Base-by-base conservation (phyloP, 2,797 vertebrate species). In the Orientallactaga sibirica region DNA sequence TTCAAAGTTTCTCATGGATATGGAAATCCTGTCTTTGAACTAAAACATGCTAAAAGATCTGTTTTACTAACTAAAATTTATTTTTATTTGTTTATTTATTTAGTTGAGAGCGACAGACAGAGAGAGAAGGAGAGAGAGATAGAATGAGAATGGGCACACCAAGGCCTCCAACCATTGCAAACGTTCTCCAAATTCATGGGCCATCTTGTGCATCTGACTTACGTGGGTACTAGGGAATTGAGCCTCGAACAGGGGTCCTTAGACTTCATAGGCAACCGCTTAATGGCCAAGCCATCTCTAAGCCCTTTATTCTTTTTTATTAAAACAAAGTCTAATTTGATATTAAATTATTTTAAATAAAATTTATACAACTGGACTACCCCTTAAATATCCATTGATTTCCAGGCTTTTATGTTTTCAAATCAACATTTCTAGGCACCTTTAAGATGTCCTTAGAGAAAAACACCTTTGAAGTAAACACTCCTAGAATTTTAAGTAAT, bases 381-480 rank as follows among this genome's bases (percentile, higher is more conserved):
- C 67, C 33, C 8, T 68, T 52, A 84, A 90, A 88, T 77, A 58
- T 74, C 80, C 88, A 27, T 58, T 22, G 64, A 64, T 79, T 70
- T 90, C 2, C 16, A 67, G 48, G 12, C 0, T 5, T 75, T 66
- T 90, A 43, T 33, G 74, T 62, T 88, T 93, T 88, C 4, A 20
- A 78, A 80, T 18, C 0, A 82, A 22, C 18, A 62, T 71, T 10
- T n/a, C 2, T 79, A 75, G 73, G 48, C 20, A 64, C 71, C 52
- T 37, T 75, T 73, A 88, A 67, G 20, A 5, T 52, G 24, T 90
- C 8, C 48, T 70, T 64, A 71, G 33, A 88, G 22, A 68, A 92
- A 77, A 29, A 11, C 24, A 25, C 4, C 52, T 90, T 90, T 92
- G 66, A 93, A 84, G 37, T 73, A 80, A 82, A 84, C 2, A 84